Base-by-base conservation (phyloP, 2,113 vertebrate genomes). In the Sclerurus mexicanus region DNA sequence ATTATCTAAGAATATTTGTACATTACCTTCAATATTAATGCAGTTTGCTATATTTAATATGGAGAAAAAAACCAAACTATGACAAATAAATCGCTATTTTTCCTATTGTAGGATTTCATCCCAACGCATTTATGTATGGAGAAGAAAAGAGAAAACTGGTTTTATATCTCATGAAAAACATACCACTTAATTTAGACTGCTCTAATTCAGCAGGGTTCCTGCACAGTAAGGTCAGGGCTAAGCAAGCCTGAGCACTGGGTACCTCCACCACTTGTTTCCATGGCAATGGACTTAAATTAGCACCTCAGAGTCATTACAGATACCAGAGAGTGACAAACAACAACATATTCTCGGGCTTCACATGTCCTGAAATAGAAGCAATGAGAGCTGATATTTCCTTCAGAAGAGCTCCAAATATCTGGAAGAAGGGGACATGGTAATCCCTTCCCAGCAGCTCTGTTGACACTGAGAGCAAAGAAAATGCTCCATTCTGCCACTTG, bases 271-370 rank as follows among this genome's bases (percentile, higher is more conserved):
- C 71, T 91, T 77, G 97, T 96, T 96, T 94, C 96, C 94, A 96
- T 96, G 91, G 95, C 95, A 96, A 96, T 83, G 84, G 91, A 73
- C 85, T 93, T 90, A 85, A 97, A 96, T 97, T 96, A 96, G 94
- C 92, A 91, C 96, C 92, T 96, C 46, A 2, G 89, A 96, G 68
- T 75, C 94, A 96, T 74, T 96, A 89, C 85, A 85, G 92, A 91
- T 95, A 96, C 77, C 87, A 69, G 24, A 89, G 87, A 93, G 67
- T 0, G 24, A 72, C 90, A 96, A 93, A 96, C 31, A 95, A 79
- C 88, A 90, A 78, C 91, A 85, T 71, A 72, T 37, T 91, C 84
- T 69, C 0, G 6, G 69, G 82, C 92, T 95, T 89, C 76, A 94
- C 60, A 23, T 47, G 56, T 87, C 95, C 72, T 67, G 82, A 95